phyloP scores from a whole-genome alignment of 30 jellyfish, hydroid and myxozoan species.

The Aurelia sp. region DNA sequence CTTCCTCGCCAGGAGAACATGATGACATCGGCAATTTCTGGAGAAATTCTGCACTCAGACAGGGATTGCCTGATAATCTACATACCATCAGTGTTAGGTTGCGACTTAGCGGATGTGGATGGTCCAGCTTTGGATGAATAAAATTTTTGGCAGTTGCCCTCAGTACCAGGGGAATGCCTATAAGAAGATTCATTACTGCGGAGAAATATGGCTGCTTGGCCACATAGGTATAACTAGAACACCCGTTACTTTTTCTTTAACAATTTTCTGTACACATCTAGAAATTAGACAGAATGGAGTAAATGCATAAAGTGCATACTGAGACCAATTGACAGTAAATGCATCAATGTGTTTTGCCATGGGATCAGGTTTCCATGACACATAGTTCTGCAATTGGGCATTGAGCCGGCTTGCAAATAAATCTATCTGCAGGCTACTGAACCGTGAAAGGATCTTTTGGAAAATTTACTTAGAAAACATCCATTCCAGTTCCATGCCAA shows the following conservation, averaged over 20 bases:
- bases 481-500: slow-evolving; percentile 37
- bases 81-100: slow-evolving; percentile 34
- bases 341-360: slow-evolving; percentile 48
- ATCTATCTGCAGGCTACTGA: slow-evolving; percentile 13
- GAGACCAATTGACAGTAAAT: too few relatives aligned
- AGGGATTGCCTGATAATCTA: slow-evolving; percentile 43
- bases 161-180: slow-evolving; percentile 25
- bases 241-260: slow-evolving; percentile 17
- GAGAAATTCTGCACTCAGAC: slow-evolving; percentile 17
- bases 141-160: not conserved
- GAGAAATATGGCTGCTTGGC: slow-evolving; percentile 26
- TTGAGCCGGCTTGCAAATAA: slow-evolving; percentile 39
- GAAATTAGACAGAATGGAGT: slow-evolving; percentile 51
- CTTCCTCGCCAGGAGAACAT: slow-evolving; percentile 24
- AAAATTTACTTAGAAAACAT: not conserved
- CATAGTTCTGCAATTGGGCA: slow-evolving; percentile 32
- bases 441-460: not conserved
- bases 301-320: slow-evolving; percentile 41
- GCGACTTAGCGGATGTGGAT: slow-evolving; percentile 27
- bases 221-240: slow-evolving; percentile 18
- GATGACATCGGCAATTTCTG: slow-evolving; percentile 39
- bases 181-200: slow-evolving; percentile 9
- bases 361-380: slow-evolving; percentile 52
- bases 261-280: slow-evolving; percentile 36
- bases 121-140: too few relatives aligned